Evolutionary conservation across 2,888 invertebrate genomes (phyloP), one percentile per base, ranked within the genome.

Genomic region (Cyclophora punctaria): DNA sequence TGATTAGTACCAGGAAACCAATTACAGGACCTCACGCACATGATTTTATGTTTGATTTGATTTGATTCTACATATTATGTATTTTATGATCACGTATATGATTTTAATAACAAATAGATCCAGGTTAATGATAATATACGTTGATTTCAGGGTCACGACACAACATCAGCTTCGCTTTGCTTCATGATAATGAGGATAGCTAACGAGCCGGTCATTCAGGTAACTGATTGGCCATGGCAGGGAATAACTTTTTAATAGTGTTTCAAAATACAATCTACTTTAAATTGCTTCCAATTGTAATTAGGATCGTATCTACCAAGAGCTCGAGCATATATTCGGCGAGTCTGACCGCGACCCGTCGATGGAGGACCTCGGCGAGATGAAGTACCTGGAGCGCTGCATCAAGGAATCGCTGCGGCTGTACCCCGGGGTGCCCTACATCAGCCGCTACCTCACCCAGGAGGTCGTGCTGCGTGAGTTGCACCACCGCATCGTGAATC

Each of bases 331-430:
- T 7, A 90, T 92, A 63, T 92, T 92, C 63, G 91, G 91, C 0
- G 90, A 91, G 57, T 90, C 90, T 3, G 89, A 90, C 56, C 81
- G 92, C 46, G 85, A 89, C 1, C 89, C 89, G 1, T 92, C 91
- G 1, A 90, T 90, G 70, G 87, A 89, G 5, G 90, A 91, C 54
- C 69, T 93, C 4, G 74, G 87, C 48, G 80, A 89, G 44, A 90
- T 93, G 90, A 84, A 86, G 50, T 93, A 92, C 63, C 75, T 93
- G 51, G 93, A 93, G 55, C 90, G 90, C 58, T 92, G 92, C 58
- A 91, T 93, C 46, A 93, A 93, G 67, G 93, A 93, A 69, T 85
- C 92, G 0, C 64, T 93, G 40, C 76, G 93, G 49, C 70, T 93
- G 7, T 91, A 90, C 57, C 93, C 93, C 3, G 91, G 91, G 56